These are phyloP conservation scores for Zygaena filipendulae DNA, from an alignment of 2,888 invertebrate genomes.

Conservation along the genomic window DNA sequence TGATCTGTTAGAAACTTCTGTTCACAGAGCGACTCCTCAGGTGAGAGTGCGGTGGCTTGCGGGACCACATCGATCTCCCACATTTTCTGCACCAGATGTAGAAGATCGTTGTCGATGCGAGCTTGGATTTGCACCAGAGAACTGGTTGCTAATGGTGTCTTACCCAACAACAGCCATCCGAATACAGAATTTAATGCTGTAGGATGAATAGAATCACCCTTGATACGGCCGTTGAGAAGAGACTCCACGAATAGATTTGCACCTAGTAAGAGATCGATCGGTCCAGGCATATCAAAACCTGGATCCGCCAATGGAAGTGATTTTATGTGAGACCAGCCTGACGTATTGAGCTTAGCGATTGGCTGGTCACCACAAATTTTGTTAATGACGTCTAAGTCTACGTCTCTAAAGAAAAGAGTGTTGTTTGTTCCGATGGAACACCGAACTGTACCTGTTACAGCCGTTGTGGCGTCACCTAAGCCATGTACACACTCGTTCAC, in stretches of 20 bases:
- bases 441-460: constrained; percentile 1
- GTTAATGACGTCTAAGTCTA: constrained; percentile 1
- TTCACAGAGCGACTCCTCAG: constrained; percentile 4
- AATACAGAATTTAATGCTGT: constrained; percentile 8
- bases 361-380: constrained; percentile 9
- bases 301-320: constrained; percentile 12
- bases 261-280: constrained; percentile 11
- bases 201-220: constrained; percentile 5
- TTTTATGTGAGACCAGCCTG: constrained; percentile 4
- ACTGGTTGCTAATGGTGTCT: not conserved
- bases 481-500: too few species aligned
- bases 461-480: constrained; percentile 2
- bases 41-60: constrained; percentile 1
- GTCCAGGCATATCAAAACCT: constrained; percentile 8
- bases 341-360: constrained; percentile 9
- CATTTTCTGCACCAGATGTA: constrained; percentile 3
- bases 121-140: constrained; percentile 1
- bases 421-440: constrained; percentile 1
- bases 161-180: constrained; percentile 8
- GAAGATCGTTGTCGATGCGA: constrained; percentile 1
- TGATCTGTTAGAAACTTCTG: constrained; percentile 4
- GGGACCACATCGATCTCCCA: constrained; percentile 1
- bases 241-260: constrained; percentile 9
- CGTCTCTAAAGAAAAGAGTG: not conserved
- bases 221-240: constrained; percentile 2